Base-by-base conservation (phyloP, 2,113 vertebrate species). In the Opisthocomus hoazin region DNA sequence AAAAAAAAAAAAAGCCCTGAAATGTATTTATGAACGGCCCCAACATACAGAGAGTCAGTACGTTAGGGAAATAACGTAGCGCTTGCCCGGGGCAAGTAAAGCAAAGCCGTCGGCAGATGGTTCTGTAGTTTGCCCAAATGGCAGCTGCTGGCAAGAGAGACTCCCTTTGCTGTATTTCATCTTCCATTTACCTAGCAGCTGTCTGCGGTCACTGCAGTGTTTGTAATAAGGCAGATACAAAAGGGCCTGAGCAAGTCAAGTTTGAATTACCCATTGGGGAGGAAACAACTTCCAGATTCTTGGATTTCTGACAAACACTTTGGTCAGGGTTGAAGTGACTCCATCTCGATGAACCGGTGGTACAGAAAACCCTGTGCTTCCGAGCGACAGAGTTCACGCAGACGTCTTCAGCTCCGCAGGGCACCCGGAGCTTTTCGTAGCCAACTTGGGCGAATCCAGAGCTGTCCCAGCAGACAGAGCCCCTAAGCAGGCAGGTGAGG, bases 1-100 rank as follows among this genome's bases (percentile, higher is more conserved):
- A n/a, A n/a, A 94, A 97, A 93, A 85, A 94, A 96, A 97, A 84
- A 87, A 95, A 84, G 97, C 97, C 97, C 97, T 97, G 95, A 98
- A 97, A 96, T 94, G 94, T 97, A 97, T 98, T 97, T 97, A 98
- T 96, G 90, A 95, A 83, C 50, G 94, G 95, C 89, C 96, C 95
- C 94, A 76, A 93, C 77, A 94, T 41, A 66, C 74, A 68, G 88
- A 84, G 84, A 95, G 93, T 90, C 95, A 75, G 81, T 51, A 82
- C 80, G 94, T 94, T 39, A 87, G 78, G 91, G 91, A 81, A 89
- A 70, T 87, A 51, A 86, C 90, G 95, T 86, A 94, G 87, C 91
- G 23, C 96, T 97, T 97, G 97, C 96, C 97, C 57, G 94, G 96
- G 96, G 95, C 97, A 97, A 97, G 97, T 96, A 75, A 96, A 96